phyloP scores from a whole-genome alignment of 2,888 invertebrate genomes.

The Miltochrista miniata region DNA sequence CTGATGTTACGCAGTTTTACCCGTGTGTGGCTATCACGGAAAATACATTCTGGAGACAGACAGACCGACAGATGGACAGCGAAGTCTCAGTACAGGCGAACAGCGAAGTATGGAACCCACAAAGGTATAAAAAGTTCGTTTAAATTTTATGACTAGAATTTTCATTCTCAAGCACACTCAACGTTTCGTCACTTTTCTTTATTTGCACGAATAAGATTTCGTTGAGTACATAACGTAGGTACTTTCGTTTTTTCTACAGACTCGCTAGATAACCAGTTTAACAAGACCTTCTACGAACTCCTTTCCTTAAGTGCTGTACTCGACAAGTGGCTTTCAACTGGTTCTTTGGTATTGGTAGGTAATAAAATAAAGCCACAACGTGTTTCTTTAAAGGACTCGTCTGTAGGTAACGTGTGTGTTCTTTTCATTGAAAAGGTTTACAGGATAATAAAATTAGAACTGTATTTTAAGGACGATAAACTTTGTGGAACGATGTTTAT shows the following conservation, averaged over 20 bases:
- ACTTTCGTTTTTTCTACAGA: slow-evolving; percentile 14
- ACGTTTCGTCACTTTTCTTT: slow-evolving; percentile 5
- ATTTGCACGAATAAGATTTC: slow-evolving; percentile 10
- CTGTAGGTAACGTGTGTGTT: too few relatives aligned
- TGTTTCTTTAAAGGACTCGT: neutral
- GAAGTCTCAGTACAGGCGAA: too few relatives aligned
- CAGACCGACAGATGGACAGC: too few relatives aligned
- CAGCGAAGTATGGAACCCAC: too few relatives aligned
- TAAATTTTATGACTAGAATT: neutral
- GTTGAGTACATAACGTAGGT: slow-evolving; percentile 14
- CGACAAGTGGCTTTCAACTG: neutral
- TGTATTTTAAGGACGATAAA: slow-evolving; percentile 1
- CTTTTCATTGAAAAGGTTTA: too few relatives aligned
- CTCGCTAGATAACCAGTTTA: slow-evolving; percentile 13
- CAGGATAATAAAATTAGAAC: slow-evolving; percentile 25
- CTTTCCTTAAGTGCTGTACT: neutral
- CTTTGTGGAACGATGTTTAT: too few relatives aligned
- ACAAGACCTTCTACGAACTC: neutral
- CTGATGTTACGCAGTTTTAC: too few relatives aligned
- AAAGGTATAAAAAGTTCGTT: too few relatives aligned
- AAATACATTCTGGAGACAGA: too few relatives aligned
- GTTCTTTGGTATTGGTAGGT: slow-evolving; percentile 8
- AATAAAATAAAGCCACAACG: slow-evolving; percentile 5
- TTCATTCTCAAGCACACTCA: neutral
- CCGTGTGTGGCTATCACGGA: too few relatives aligned